Evolutionary conservation across 2,797 vertebrate species (phyloP).

Genomic region (Acrossocheilus wenchowensis): DNA sequence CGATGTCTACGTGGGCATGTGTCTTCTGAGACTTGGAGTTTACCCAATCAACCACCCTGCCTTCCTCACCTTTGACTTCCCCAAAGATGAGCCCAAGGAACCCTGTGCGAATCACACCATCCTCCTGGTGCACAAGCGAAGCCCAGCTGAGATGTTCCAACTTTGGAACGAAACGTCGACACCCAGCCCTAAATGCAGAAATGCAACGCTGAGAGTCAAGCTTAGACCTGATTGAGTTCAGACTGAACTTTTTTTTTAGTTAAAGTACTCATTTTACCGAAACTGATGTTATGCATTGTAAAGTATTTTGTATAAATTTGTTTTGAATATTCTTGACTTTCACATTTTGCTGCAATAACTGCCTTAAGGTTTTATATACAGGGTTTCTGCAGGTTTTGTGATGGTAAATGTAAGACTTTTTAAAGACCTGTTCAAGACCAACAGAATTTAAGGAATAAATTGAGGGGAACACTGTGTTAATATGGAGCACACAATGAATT

Average conservation of each 20-base stretch:
- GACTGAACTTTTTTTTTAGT: not conserved
- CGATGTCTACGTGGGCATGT: constrained; percentile 81
- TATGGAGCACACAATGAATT: not conserved
- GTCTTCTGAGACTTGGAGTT: constrained; percentile 69
- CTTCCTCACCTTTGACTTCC: constrained; percentile 79
- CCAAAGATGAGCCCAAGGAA: constrained; percentile 50
- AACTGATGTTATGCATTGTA: not conserved
- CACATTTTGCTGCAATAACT: not conserved
- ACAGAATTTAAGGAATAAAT: not conserved
- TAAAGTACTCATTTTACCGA: not conserved
- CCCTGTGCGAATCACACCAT: constrained; percentile 72
- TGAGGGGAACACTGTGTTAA: not conserved
- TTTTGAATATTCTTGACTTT: not conserved
- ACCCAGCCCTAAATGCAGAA: constrained; percentile 63
- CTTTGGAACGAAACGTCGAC: constrained; percentile 65
- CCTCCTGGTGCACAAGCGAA: constrained; percentile 77
- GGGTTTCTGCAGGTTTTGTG: not conserved
- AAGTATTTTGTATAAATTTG: not conserved
- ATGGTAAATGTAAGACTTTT: not conserved
- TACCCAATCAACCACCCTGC: constrained; percentile 69
- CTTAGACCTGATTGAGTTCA: not conserved
- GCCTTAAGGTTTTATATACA: not conserved
- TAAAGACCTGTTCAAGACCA: not conserved
- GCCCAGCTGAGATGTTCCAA: constrained; percentile 62
- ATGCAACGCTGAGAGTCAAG: constrained; percentile 58